Evolutionary conservation across 1,140 invertebrate genomes (phyloP).

Genomic region (Drosophila jambulina): DNA sequence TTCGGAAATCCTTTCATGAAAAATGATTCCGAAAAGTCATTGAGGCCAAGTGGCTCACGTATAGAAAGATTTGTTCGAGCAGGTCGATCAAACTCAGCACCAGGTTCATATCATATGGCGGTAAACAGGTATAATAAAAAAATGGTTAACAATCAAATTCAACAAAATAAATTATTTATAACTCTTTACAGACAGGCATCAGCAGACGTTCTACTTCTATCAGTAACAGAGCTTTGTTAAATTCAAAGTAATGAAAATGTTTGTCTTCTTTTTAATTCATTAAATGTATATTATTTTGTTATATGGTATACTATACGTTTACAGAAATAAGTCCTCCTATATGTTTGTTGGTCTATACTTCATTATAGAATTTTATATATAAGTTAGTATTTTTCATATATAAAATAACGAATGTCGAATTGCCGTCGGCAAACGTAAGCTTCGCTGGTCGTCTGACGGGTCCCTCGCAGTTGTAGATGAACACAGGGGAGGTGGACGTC

Average conservation of each 20-base stretch:
- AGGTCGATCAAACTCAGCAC: constrained; percentile 91
- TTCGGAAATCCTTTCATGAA: constrained; percentile 88
- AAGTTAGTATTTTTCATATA: too few relatives aligned
- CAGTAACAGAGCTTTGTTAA: constrained; percentile 52
- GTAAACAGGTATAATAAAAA: constrained; percentile 75
- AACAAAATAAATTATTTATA: not conserved
- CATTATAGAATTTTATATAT: too few relatives aligned
- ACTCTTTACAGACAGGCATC: constrained; percentile 60
- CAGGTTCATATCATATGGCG: constrained; percentile 89
- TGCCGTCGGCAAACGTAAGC: too few relatives aligned
- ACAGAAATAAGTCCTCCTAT: too few relatives aligned
- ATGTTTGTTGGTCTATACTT: too few relatives aligned
- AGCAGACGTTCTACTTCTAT: constrained; percentile 61
- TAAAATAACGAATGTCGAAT: too few relatives aligned
- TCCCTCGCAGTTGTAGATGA: too few relatives aligned
- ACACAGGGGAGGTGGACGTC: too few relatives aligned
- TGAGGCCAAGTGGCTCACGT: constrained; percentile 52
- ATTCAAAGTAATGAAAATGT: not conserved
- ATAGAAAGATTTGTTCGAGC: constrained; percentile 83
- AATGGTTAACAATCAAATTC: not conserved
- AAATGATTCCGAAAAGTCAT: constrained; percentile 46
- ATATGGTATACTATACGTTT: not conserved
- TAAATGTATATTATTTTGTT: not conserved
- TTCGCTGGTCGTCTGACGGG: too few relatives aligned
- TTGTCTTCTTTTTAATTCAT: not conserved